phyloP scores from a whole-genome alignment of 1,140 invertebrate genomes.

The Drosophila eugracilis region DNA sequence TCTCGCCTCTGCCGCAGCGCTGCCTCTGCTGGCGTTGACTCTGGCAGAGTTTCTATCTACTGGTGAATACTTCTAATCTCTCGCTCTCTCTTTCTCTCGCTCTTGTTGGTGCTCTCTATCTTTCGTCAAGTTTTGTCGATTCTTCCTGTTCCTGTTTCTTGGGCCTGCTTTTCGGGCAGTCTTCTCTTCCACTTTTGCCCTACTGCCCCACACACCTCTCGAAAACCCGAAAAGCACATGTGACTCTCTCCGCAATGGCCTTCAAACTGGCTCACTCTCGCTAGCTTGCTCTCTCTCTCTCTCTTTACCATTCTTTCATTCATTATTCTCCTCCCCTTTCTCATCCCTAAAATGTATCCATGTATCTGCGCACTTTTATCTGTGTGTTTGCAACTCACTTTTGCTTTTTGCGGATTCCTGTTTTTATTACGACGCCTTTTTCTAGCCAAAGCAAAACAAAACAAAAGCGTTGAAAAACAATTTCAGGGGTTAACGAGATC shows the following conservation, averaged over 20 bases:
- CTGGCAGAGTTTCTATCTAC: constrained; percentile 57
- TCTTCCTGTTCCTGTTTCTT: constrained; percentile 78
- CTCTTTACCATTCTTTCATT: constrained; percentile 66
- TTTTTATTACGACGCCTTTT: constrained; percentile 47
- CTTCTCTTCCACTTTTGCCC: constrained; percentile 55
- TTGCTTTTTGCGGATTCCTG: constrained; percentile 60
- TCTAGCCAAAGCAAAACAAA: constrained; percentile 43
- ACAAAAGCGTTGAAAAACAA: constrained; percentile 18
- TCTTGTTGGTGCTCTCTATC: constrained; percentile 6
- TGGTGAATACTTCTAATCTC: constrained; percentile 20
- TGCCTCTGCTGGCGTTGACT: constrained; percentile 19
- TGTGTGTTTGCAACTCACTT: constrained; percentile 55
- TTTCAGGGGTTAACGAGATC: constrained; percentile 29
- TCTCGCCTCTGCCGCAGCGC: constrained; percentile 42
- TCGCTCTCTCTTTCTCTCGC: background rate
- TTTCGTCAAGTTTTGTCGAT: constrained; percentile 77
- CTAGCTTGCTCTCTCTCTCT: constrained; percentile 19
- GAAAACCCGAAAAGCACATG: constrained; percentile 17
- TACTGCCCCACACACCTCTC: constrained; percentile 76
- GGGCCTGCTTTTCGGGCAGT: constrained; percentile 38
- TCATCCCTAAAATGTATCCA: constrained; percentile 23
- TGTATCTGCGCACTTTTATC: constrained; percentile 52
- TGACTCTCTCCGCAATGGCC: constrained; percentile 50
- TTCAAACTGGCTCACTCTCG: constrained; percentile 40
- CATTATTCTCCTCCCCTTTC: constrained; percentile 50